Percentiles rank a stretch among this genome's conserved stretches.
Evolutionary conservation across 2,797 vertebrate genomes (phyloP).

Genomic region (Myotis pilosus): DNA sequence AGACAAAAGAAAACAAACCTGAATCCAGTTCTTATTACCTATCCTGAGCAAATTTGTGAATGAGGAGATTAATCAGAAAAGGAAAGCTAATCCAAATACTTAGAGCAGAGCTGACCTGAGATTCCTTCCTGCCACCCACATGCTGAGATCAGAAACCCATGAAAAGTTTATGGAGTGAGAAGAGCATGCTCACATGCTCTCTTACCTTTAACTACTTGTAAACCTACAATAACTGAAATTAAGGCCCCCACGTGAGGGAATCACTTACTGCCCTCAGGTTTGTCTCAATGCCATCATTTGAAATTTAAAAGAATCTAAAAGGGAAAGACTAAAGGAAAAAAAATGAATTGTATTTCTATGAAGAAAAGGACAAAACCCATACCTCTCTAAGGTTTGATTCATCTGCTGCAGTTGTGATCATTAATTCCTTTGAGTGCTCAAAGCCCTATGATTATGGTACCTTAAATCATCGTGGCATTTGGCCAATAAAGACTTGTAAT

Average conservation of each 20-base stretch:
- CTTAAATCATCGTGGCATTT: slow-evolving; percentile 52
- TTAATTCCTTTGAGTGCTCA: slow-evolving; percentile 43
- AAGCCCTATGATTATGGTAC: background rate
- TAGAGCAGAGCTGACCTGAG: background rate
- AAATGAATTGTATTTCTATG: background rate
- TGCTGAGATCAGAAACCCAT: background rate
- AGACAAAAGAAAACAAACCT: background rate
- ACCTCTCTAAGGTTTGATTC: background rate
- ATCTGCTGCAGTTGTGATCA: background rate
- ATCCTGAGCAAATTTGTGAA: background rate
- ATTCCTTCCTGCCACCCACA: background rate
- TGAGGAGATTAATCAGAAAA: background rate
- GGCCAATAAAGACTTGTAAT: slow-evolving; percentile 35
- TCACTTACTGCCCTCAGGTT: background rate
- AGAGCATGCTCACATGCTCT: background rate
- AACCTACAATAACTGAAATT: background rate
- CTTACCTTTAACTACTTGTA: background rate
- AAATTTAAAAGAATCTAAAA: background rate
- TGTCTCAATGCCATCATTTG: background rate
- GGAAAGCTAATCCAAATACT: background rate
- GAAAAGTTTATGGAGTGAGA: background rate
- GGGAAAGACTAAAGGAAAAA: background rate
- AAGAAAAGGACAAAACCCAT: background rate
- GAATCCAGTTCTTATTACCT: background rate
- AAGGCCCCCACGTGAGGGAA: background rate